phyloP scores from a whole-genome alignment of 2,113 vertebrate species.

The Falco punctatus region DNA sequence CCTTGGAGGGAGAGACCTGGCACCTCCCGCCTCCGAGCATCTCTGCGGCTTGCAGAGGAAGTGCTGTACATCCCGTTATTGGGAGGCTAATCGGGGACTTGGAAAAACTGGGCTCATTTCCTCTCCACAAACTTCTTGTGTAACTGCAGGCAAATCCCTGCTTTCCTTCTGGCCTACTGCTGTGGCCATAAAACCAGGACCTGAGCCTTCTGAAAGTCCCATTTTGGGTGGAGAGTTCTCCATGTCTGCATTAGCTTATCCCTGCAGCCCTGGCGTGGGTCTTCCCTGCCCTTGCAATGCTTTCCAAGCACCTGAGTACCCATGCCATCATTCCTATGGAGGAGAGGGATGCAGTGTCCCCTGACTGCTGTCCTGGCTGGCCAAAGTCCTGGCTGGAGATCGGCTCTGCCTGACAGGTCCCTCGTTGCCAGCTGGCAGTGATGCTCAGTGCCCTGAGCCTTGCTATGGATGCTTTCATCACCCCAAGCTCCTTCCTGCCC shows the following conservation, averaged over 20 bases:
- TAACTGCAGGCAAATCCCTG: background rate
- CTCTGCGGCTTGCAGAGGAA: background rate
- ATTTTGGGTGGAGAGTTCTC: background rate
- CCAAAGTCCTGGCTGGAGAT: background rate
- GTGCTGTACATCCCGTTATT: background rate
- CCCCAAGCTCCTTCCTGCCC: background rate
- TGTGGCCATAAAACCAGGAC: background rate
- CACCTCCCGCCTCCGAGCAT: background rate
- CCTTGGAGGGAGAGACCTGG: background rate
- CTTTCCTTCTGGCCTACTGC: background rate
- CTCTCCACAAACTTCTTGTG: background rate
- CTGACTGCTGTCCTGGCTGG: background rate
- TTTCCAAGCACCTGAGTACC: background rate
- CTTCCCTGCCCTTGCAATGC: background rate
- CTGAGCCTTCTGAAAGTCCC: background rate
- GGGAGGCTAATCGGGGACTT: background rate
- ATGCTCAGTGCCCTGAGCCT: background rate
- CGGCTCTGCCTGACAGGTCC: background rate
- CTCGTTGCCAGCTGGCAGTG: background rate
- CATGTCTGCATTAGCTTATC: rapidly evolving
- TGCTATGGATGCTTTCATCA: background rate
- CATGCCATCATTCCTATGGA: background rate
- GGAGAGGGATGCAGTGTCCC: background rate
- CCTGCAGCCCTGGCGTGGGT: background rate
- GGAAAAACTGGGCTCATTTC: background rate